Evolutionary conservation across 2,797 vertebrate genomes (phyloP).

Genomic region (Clamator glandarius): DNA sequence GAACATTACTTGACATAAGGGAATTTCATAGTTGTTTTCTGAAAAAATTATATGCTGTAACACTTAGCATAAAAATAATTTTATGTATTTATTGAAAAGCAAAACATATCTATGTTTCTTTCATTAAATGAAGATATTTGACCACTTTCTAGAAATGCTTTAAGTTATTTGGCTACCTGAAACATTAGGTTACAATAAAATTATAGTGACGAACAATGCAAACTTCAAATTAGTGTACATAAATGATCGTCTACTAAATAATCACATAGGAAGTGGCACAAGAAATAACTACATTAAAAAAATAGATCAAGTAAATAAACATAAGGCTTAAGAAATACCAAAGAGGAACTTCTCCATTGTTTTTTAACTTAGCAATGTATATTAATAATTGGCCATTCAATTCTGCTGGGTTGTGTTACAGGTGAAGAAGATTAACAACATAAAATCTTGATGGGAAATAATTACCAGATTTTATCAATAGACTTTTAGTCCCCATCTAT

Average conservation of each 20-base stretch:
- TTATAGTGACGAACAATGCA: background rate
- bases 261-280: background rate
- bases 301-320: background rate
- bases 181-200: background rate
- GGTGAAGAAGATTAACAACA: background rate
- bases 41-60: background rate
- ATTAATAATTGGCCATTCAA: background rate
- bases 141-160: background rate
- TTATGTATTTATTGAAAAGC: background rate
- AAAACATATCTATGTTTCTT: background rate
- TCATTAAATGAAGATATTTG: background rate
- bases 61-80: background rate
- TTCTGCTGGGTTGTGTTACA: background rate
- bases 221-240: background rate
- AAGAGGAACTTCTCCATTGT: background rate
- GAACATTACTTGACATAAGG: background rate
- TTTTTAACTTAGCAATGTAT: background rate
- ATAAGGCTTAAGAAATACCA: background rate
- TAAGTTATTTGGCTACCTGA: background rate
- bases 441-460: background rate
- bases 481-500: background rate
- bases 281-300: background rate
- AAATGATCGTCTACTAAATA: background rate
- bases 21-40: background rate
- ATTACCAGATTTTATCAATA: conserved; percentile 19